These are phyloP conservation scores for Taurulus bubalis DNA, from an alignment of 2,113 vertebrate species.

Conservation along the genomic window DNA sequence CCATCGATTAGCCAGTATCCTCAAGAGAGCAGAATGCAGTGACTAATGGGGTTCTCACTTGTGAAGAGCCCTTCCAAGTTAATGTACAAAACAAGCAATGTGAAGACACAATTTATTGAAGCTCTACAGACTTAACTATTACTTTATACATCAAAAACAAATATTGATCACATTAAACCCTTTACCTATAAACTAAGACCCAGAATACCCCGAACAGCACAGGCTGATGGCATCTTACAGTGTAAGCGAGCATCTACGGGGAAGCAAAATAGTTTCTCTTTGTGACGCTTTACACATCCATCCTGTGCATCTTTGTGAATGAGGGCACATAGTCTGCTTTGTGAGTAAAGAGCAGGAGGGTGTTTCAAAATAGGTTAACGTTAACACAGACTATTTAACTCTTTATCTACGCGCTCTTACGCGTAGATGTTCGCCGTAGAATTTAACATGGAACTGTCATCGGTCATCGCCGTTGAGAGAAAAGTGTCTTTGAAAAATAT, in stretches of 20 bases:
- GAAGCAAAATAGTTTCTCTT: not conserved
- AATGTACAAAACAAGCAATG: not conserved
- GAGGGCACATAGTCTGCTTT: not conserved
- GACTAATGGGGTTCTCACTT: not conserved
- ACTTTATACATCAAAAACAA: not conserved
- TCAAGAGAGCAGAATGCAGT: not conserved
- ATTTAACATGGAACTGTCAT: slow-evolving; percentile 36
- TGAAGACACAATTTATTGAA: not conserved
- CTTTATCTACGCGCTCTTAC: not conserved
- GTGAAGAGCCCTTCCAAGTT: not conserved
- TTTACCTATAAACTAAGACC: not conserved
- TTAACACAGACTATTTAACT: slow-evolving; percentile 8
- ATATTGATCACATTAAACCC: not conserved
- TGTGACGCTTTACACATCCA: slow-evolving; percentile 1
- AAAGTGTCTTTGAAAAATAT: slow-evolving; percentile 1
- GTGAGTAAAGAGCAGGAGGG: slow-evolving; percentile 4
- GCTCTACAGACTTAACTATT: not conserved
- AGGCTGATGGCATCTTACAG: not conserved
- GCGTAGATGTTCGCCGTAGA: slow-evolving; percentile 11
- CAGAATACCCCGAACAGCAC: not conserved
- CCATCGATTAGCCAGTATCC: not conserved
- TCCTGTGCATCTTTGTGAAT: slow-evolving; percentile 3
- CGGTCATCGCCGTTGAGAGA: not conserved
- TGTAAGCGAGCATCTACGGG: not conserved
- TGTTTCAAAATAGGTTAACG: slow-evolving; percentile 10